Base-by-base conservation (phyloP, 2,888 invertebrate genomes). In the Apamea epomidion region DNA sequence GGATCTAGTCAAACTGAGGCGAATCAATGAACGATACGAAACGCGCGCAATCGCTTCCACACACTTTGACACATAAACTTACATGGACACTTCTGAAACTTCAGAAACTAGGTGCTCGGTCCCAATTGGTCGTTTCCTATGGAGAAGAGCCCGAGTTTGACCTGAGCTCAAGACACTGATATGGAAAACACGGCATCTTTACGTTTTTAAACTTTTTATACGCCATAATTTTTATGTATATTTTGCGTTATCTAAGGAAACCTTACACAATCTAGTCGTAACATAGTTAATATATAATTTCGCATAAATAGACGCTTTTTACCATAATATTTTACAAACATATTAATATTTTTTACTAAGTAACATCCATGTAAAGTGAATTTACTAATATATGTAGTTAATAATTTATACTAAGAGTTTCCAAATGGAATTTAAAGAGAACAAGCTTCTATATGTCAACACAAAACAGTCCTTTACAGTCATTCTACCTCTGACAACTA, bases 381-480 rank as follows among this genome's bases (percentile, higher is more conserved):
- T 96, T 96, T 96, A 96, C 93, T 94, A 95, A 93, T 91, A 92
- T 92, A 93, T 87, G 92, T 94, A 94, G 92, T 90, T 91, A 92
- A 96, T 96, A 96, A 95, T 92, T 84, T 89, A 88, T 95, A 94
- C 94, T 97, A 96, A 96, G 96, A 95, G 94, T 95, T 94, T 94
- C 92, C 82, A 91, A 93, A 94, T 75, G 72, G 75, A 69, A 93
- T 89, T 86, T 93, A 92, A 91, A 86, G 29, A 82, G 14, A 67
- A 71, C 58, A 76, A 37, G 73, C 51, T 76, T 78, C 25, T 74
- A 45, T 48, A 68, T 21, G 68, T 73, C 45, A 65, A 37, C 69
- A 58, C 37, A 45, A 58, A 42, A 32, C 62, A 60, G 14, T 18
- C 16, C 0, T 60, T 37, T 21, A 72, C n/a, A n/a, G n/a, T 60